Evolutionary conservation across 2,888 invertebrate species (phyloP), one percentile per base, ranked within the genome.

Genomic region (Platynereis dumerilii): DNA sequence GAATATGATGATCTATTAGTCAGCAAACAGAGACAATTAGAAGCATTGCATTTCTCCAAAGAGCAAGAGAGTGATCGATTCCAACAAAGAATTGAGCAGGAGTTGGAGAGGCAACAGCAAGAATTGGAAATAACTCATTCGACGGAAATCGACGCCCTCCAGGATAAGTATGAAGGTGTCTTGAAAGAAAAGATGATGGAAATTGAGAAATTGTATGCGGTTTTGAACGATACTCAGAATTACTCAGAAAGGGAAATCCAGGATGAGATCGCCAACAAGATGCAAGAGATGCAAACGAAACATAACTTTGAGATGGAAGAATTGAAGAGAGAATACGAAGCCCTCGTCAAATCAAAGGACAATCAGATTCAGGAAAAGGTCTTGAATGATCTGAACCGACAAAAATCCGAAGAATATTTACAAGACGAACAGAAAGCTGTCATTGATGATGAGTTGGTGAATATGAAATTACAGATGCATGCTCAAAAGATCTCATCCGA

Each of bases 151-250:
- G 12, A 22, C n/a, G 20, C 10, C 28, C 39, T 60, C 12, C 60
- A 60, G 17, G 48, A 60, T 17, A 52, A 52, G 15, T 52, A 52
- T 24, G 60, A 60, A 28, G 61, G 54, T 22, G 52, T 42, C 3
- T 12, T 54, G 22, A 54, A 61, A 61, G 61, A 61, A 20, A 53
- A 42, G 20, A 61, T 34, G 17, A 17, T 39, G 10, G 60, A 55
- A 22, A 27, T 55, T 2, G 55, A 65, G 29, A 7, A 34, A 34
- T 12, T 34, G 34, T 34, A 34, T 34, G 34, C 34, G 5, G 34
- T 34, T 5, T 34, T 34, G 34, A 34, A 34, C 12, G 34, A 34
- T 12, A 34, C 34, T 34, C 34, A 34, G 34, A 34, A 34, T 34
- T 34, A 34, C 34, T 34, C 34, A 34, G 34, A 34, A 34, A 34